These are phyloP conservation scores for Gerosis bhagava DNA, from an alignment of 2,888 invertebrate species.

Conservation along the genomic window DNA sequence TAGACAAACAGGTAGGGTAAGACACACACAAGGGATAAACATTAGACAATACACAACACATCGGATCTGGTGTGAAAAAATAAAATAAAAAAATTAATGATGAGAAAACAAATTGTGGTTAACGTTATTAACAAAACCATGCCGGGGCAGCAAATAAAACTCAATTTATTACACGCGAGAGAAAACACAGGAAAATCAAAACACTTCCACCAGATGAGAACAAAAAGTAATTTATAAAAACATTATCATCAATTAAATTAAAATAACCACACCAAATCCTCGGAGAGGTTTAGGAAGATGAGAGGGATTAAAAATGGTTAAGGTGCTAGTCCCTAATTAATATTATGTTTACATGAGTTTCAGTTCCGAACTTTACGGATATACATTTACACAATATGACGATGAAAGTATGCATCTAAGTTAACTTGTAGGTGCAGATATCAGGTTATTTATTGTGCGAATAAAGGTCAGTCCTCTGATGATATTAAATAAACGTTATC, in stretches of 20 bases:
- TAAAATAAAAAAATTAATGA: slow-evolving; percentile 59
- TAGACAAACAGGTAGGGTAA: slow-evolving; percentile 84
- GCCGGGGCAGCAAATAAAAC: slow-evolving; percentile 73
- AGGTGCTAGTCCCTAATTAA: slow-evolving; percentile 71
- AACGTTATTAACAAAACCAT: slow-evolving; percentile 68
- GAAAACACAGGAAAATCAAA: slow-evolving; percentile 80
- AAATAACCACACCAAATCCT: slow-evolving; percentile 82
- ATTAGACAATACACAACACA: slow-evolving; percentile 95
- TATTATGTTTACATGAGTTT: slow-evolving; percentile 60
- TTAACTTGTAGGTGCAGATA: slow-evolving; percentile 75
- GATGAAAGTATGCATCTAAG: slow-evolving; percentile 72
- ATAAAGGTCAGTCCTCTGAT: slow-evolving; percentile 63
- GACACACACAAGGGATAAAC: slow-evolving; percentile 95
- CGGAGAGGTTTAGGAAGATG: slow-evolving; percentile 79
- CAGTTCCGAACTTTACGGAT: slow-evolving; percentile 62
- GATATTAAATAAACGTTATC: no score
- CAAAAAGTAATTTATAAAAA: slow-evolving; percentile 67
- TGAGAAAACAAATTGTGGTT: slow-evolving; percentile 49
- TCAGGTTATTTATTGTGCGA: slow-evolving; percentile 70
- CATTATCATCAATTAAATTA: slow-evolving; percentile 61
- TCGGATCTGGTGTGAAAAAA: slow-evolving; percentile 82
- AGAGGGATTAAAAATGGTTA: slow-evolving; percentile 67
- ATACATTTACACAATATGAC: slow-evolving; percentile 64
- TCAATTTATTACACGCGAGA: slow-evolving; percentile 66
- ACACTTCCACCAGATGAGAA: slow-evolving; percentile 80